phyloP scores from a whole-genome alignment of 2,797 vertebrate species.

The Ambastaia sidthimunki region DNA sequence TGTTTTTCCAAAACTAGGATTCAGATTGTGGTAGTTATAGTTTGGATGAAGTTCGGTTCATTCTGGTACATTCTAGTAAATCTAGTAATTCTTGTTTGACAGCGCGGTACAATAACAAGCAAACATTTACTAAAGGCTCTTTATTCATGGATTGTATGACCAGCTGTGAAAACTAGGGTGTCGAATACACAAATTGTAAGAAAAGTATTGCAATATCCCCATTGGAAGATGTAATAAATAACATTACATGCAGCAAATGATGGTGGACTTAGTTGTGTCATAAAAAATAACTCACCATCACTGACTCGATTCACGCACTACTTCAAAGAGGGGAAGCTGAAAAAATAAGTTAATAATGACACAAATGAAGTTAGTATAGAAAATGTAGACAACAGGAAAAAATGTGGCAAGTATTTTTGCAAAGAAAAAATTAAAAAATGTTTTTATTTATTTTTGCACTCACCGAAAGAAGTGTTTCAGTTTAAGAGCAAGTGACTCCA shows the following conservation, averaged over 20 bases:
- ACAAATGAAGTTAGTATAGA: too few species aligned
- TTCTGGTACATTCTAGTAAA: background rate
- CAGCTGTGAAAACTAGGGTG: constrained; percentile 8
- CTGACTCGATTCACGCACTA: background rate
- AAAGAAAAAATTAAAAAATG: background rate
- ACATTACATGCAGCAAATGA: background rate
- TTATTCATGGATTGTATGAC: background rate
- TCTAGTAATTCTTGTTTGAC: background rate
- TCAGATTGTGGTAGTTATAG: background rate
- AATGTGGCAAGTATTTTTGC: background rate
- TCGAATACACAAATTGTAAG: background rate
- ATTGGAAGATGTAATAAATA: background rate
- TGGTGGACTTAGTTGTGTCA: background rate
- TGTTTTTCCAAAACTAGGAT: background rate
- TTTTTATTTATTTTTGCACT: background rate
- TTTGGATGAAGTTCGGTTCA: background rate
- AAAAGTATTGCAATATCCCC: background rate
- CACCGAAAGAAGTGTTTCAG: constrained; percentile 17
- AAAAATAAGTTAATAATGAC: background rate
- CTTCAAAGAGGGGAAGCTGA: constrained; percentile 2
- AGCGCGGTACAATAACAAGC: background rate
- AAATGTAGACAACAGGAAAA: background rate
- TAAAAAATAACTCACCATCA: constrained; percentile 38
- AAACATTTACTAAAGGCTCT: background rate
- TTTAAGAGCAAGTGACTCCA: background rate